Evolutionary conservation across 2,113 vertebrate species (phyloP).

Genomic region (Hassar affinis): DNA sequence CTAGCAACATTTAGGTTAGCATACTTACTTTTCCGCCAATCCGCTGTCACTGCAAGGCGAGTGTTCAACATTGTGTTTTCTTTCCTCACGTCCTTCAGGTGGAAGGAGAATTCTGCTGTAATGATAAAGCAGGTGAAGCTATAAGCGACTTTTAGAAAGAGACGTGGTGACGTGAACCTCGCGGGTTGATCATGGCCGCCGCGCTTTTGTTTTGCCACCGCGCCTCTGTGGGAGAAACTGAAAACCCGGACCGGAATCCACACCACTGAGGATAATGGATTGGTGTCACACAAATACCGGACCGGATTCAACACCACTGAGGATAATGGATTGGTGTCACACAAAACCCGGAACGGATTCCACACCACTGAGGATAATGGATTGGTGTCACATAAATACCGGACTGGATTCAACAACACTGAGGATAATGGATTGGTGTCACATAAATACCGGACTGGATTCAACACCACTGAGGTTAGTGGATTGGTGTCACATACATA

Average conservation of each 20-base stretch:
- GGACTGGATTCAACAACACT: too few relatives aligned
- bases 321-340: too few relatives aligned
- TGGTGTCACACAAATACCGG: constrained; percentile 18
- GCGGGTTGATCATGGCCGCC: constrained; percentile 4
- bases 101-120: not conserved
- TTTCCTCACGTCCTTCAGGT: not conserved
- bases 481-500: not conserved
- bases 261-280: not conserved
- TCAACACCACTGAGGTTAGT: too few relatives aligned
- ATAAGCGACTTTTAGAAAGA: not conserved
- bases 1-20: not conserved
- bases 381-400: too few relatives aligned
- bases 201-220: constrained; percentile 53
- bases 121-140: not conserved
- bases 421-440: too few relatives aligned
- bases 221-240: constrained; percentile 39
- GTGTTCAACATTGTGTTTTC: not conserved
- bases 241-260: constrained; percentile 45
- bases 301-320: not conserved
- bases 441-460: too few relatives aligned
- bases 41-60: not conserved
- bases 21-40: constrained; percentile 12
- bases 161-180: not conserved
- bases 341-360: constrained; percentile 45
- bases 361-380: too few relatives aligned